Base-by-base conservation (phyloP, 23 tunicate genomes). In the Styela clava region DNA sequence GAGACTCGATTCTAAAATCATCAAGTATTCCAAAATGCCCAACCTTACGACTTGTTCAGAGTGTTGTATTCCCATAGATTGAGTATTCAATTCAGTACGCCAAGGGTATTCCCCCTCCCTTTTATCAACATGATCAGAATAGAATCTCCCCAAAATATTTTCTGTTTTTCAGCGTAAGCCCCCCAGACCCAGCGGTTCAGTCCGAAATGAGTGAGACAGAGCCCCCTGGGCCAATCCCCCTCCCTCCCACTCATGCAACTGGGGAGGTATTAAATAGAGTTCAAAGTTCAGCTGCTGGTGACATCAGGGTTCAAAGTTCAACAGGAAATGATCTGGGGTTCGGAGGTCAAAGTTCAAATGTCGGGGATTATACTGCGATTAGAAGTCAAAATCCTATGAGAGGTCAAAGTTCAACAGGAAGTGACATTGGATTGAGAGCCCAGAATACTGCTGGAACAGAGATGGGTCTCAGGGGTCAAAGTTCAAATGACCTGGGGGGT, bases 391-490 rank as follows among this genome's bases (percentile, higher is more conserved):
- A 44, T 44, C 56, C 56, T 44, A 44, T 44, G 56, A 44, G 56
- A 65, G 70, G 70, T 65, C 70, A 65, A 65, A 65, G 70, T 65
- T 65, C 70, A 65, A 65, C 70, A 24, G 70, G 31, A 65, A 65
- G 70, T 27, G 31, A 65, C 31, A 65, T 27, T 16, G 70, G 9
- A 16, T 5, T 65, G 70, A 9, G 31, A 24, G 16, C 70, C 30
- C 31, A 24, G 70, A 27, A 24, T 65, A 5, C 70, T 24, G 31
- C 70, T 3, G 70, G 30, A 27, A 24, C 70, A 65, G 56, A 44
- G 12, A 44, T 44, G 56, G 56, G 56, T 44, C 56, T 44, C 56
- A 44, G 56, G 16, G 18, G 70, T 65, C 29, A 24, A 27, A 27
- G 16, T 5, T 9, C 70, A 16, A 5, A 9, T 18, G 70, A 65